phyloP scores from a whole-genome alignment of 2,888 invertebrate species.

The Copidosoma aretas region DNA sequence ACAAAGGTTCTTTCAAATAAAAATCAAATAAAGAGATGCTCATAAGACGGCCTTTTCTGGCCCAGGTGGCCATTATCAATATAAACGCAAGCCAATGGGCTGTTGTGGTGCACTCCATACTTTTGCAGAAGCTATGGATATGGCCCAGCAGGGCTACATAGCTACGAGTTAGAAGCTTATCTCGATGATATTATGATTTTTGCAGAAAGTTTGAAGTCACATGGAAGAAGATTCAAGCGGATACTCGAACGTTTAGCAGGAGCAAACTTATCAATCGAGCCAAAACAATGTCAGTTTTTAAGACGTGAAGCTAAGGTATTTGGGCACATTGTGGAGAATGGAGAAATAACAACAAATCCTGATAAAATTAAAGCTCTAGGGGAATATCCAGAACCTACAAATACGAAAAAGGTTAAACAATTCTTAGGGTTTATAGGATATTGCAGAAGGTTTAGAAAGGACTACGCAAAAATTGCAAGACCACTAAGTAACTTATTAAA shows the following conservation, averaged over 20 bases:
- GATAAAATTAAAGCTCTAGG: neutral
- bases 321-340: constrained; percentile 36
- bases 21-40: neutral
- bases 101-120: neutral
- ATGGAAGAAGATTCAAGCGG: neutral
- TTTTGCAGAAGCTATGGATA: neutral
- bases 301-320: constrained; percentile 44
- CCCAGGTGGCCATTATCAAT: neutral
- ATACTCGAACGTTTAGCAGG: neutral
- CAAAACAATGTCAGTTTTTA: constrained; percentile 49
- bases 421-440: too few species aligned
- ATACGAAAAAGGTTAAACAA: too few species aligned
- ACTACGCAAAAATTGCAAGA: too few species aligned
- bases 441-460: too few species aligned
- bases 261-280: constrained; percentile 39
- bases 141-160: neutral
- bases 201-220: neutral
- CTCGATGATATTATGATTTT: neutral
- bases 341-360: neutral
- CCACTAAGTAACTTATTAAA: too few species aligned
- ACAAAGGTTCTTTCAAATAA: neutral
- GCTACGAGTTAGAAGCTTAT: neutral
- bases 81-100: neutral
- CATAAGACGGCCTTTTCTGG: neutral
- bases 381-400: neutral